A percentile compares a stretch with the other conserved stretches of the same genome.
Evolutionary conservation across 2,888 invertebrate species (phyloP).

Genomic region (Pristionchus mayeri): DNA sequence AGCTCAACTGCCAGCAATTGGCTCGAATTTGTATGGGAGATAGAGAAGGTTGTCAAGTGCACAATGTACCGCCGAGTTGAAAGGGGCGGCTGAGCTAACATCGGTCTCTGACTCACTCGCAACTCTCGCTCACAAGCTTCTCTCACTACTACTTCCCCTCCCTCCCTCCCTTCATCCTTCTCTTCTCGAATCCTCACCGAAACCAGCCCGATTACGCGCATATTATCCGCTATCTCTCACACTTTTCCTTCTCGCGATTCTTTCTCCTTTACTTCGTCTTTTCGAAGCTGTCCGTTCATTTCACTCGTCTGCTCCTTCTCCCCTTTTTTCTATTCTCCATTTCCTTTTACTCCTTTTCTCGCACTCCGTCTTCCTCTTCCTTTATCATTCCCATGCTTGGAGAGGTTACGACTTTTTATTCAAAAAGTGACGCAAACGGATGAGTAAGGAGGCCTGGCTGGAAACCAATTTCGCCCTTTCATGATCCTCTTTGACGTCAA

Average conservation of each 20-base stretch:
- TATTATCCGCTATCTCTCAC: neutral
- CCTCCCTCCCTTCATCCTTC: neutral
- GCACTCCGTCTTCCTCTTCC: neutral
- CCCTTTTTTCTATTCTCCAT: neutral
- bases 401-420: neutral
- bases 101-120: neutral
- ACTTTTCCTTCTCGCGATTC: neutral
- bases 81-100: slow-evolving; percentile 21
- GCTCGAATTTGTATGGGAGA: neutral
- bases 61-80: neutral
- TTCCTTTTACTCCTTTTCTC: neutral
- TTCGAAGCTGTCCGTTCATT: no score
- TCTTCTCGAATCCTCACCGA: no score
- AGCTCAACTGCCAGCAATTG: neutral
- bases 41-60: slow-evolving; percentile 30
- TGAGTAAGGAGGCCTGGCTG: neutral
- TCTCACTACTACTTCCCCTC: neutral
- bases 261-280: neutral
- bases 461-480: neutral
- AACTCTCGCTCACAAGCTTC: neutral
- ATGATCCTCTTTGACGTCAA: slow-evolving; percentile 26
- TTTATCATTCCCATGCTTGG: neutral
- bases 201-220: neutral
- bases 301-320: neutral
- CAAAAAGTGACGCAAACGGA: neutral